These are phyloP conservation scores for Pseudopodoces humilis DNA, from an alignment of 2,113 vertebrate genomes.

Conservation along the genomic window DNA sequence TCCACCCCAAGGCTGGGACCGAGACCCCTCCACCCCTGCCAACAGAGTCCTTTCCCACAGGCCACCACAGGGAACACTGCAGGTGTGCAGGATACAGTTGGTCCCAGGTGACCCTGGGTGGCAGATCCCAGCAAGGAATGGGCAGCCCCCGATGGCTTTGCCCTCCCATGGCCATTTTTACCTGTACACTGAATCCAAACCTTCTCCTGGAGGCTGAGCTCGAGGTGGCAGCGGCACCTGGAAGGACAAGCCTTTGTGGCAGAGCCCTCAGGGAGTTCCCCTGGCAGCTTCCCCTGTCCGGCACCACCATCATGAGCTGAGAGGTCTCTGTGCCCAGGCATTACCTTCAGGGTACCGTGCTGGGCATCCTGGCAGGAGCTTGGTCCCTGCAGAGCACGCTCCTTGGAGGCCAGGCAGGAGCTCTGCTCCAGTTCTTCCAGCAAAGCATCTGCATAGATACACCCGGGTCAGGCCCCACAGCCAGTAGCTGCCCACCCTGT, in stretches of 20 bases:
- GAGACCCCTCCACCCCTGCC: neutral
- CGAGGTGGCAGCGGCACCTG: slow-evolving; percentile 18
- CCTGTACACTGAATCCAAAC: slow-evolving; percentile 55
- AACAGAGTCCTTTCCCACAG: neutral
- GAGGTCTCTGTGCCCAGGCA: neutral
- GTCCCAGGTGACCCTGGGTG: neutral
- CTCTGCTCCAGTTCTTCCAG: slow-evolving; percentile 72
- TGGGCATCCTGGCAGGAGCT: neutral
- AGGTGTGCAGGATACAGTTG: neutral
- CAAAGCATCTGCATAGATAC: slow-evolving; percentile 54
- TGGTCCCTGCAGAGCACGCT: neutral
- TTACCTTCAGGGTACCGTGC: neutral
- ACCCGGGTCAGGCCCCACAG: fast-evolving
- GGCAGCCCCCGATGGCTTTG: neutral
- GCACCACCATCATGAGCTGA: neutral
- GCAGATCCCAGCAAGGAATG: fast-evolving
- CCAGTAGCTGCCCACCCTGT: neutral
- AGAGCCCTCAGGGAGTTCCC: neutral
- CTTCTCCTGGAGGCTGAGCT: neutral
- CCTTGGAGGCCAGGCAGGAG: neutral
- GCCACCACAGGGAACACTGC: fast-evolving
- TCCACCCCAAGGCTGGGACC: fast-evolving
- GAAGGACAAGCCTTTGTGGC: neutral
- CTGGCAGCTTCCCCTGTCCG: neutral
- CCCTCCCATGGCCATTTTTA: neutral